Base-by-base conservation (phyloP, 64 coral and sea anemone species). In the Montipora sp. region DNA sequence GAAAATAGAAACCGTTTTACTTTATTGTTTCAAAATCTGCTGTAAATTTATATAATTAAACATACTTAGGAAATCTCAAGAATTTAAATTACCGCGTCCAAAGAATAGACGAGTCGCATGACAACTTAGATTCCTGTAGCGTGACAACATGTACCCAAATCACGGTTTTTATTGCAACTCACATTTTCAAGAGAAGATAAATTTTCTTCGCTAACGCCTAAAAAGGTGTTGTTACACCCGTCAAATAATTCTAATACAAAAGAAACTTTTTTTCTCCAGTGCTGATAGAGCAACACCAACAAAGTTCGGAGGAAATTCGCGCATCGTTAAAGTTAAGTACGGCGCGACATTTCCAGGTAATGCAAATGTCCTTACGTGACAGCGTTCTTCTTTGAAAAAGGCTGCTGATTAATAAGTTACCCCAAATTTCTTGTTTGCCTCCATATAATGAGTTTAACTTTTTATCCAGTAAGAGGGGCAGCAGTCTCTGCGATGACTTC, bases 21-120 rank as follows among this genome's bases (percentile, higher is more conserved):
- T 57, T 85, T 71, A 85, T 85, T 85, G 65, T 85, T 85, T 72
- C 82, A 85, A 85, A 85, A 85, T 84, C 82, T 85, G 61, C 19
- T 51, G 53, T 57, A 57, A 57, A 8, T 57, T 36, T 71, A 85
- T 65, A 47, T 83, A 66, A 83, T 67, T 72, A 70, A 71, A 85
- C 63, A 50, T 18, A 63, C 55, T 22, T 21, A 82, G 80, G 80
- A 45, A 36, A 2, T 82, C 36, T 63, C 19, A 22, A 22, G 59
- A 68, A 22, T 63, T 36, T 8, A 46, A 83, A 83, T 36, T 84
- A 84, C 8, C 14, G 61, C 44, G 57, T 61, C 59, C 59, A 48
- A 65, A 47, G 16, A 65, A 84, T 14, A 47, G 13, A 19, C 45
- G 3, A 45, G 7, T 20, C 59, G n/a, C 19, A 18, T 72, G 46